Percentiles rank a stretch among this genome's conserved stretches.
These are phyloP conservation scores for Gallinago paraguaiae DNA, from an alignment of 2,113 vertebrate species.

Conservation along the genomic window DNA sequence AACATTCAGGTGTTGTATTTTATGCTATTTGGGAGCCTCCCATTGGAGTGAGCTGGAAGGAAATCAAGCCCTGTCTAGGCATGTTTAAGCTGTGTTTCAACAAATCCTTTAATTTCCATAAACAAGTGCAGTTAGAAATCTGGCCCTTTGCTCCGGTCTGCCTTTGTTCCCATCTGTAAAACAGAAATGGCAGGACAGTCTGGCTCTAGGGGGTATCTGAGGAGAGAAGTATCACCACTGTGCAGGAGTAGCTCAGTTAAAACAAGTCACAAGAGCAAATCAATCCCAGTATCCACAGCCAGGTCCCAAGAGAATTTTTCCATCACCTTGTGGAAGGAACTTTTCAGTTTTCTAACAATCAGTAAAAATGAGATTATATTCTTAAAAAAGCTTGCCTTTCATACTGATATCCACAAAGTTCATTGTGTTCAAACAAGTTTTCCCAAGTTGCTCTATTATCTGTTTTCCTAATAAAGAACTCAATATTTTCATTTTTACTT, in stretches of 20 bases:
- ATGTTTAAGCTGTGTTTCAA: neutral
- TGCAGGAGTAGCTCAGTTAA: neutral
- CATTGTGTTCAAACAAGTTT: conserved; percentile 1
- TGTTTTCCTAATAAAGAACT: conserved; percentile 14
- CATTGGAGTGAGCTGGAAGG: conserved; percentile 4
- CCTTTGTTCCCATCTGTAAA: neutral
- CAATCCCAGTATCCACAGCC: neutral
- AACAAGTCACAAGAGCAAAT: neutral
- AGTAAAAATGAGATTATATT: conserved; percentile 1
- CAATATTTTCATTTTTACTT: conserved; percentile 26
- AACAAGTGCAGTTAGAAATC: neutral
- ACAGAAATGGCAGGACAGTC: neutral
- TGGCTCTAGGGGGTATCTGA: neutral
- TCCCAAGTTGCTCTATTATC: neutral
- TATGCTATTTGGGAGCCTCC: neutral
- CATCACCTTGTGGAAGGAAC: neutral
- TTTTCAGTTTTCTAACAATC: neutral
- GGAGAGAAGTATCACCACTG: neutral
- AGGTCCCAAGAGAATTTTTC: neutral
- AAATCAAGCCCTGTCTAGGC: neutral
- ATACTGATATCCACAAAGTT: neutral
- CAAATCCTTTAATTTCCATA: conserved; percentile 15
- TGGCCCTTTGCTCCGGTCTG: neutral
- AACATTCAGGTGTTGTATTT: neutral
- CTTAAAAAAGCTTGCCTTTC: conserved; percentile 12